Evolutionary conservation across 2,888 invertebrate species (phyloP).

Genomic region (Xestia rhomboidea): DNA sequence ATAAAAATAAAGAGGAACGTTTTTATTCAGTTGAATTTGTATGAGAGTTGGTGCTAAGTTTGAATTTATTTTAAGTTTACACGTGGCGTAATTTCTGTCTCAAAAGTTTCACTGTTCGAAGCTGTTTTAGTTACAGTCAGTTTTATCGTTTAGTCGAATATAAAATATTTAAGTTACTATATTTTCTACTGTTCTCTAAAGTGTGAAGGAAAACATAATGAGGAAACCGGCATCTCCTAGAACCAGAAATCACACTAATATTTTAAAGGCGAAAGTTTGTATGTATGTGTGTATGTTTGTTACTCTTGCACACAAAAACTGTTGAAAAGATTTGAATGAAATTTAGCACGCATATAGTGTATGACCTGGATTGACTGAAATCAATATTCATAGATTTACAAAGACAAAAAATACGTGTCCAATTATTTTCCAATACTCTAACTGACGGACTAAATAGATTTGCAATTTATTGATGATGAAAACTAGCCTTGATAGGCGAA

Average conservation of each 20-base stretch:
- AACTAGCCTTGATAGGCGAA: neutral
- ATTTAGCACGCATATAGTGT: too few species aligned
- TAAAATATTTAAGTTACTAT: neutral
- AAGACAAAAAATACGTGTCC: too few species aligned
- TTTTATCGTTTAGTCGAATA: neutral
- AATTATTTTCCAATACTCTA: too few species aligned
- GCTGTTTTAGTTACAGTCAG: neutral
- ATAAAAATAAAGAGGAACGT: constrained; percentile 1
- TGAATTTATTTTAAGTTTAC: constrained; percentile 16
- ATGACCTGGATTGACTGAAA: too few species aligned
- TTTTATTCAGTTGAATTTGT: constrained; percentile 7
- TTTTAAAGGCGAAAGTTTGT: too few species aligned
- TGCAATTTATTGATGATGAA: too few species aligned
- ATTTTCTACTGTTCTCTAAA: neutral
- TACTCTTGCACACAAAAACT: too few species aligned
- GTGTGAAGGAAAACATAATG: neutral
- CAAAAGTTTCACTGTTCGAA: neutral
- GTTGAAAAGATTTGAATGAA: too few species aligned
- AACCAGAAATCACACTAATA: neutral
- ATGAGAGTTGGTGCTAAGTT: neutral
- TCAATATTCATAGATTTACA: too few species aligned
- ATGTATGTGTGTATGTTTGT: too few species aligned
- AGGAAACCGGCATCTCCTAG: neutral
- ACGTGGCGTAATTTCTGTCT: neutral
- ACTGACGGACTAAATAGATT: too few species aligned